These are phyloP conservation scores for Oenanthe oenanthe DNA, from an alignment of 2,113 vertebrate species.

Conservation along the genomic window DNA sequence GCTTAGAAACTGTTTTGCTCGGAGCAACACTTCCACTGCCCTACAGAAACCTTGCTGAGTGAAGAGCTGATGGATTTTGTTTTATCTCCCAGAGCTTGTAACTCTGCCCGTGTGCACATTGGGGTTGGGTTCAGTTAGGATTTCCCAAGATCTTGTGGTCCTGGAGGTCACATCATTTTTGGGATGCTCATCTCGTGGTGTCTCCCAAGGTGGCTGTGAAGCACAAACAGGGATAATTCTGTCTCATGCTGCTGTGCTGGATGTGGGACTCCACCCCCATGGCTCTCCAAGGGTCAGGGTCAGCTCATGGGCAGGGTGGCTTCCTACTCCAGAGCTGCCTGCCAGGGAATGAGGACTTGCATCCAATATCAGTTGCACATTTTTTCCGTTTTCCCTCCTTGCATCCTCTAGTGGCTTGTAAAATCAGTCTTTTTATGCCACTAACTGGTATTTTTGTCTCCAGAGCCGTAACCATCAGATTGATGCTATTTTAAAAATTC, in stretches of 20 bases:
- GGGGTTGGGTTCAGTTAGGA: not conserved
- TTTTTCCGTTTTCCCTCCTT: not conserved
- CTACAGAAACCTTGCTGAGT: not conserved
- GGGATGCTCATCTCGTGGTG: not conserved
- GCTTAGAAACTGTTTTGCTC: not conserved
- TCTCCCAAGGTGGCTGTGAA: not conserved
- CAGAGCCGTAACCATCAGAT: conserved; percentile 11
- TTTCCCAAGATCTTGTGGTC: not conserved
- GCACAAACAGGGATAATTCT: not conserved
- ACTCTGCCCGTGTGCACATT: not conserved
- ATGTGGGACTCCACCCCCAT: not conserved
- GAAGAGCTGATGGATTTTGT: not conserved
- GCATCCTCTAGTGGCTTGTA: conserved; percentile 19
- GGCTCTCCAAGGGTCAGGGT: not conserved
- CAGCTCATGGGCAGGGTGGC: not conserved
- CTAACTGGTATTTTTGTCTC: not conserved
- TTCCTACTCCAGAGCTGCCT: not conserved
- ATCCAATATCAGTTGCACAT: not conserved
- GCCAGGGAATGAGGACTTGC: not conserved
- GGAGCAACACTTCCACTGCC: not conserved
- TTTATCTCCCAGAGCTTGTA: not conserved
- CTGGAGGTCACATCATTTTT: not conserved
- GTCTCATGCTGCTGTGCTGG: not conserved
- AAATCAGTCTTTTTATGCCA: conserved; percentile 13
- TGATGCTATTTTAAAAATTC: conserved; percentile 48